Percentiles rank a stretch among this genome's conserved stretches.
Evolutionary conservation across 30 jellyfish, hydroid and myxozoan species (phyloP).

Genomic region (Cassiopea xamachana): DNA sequence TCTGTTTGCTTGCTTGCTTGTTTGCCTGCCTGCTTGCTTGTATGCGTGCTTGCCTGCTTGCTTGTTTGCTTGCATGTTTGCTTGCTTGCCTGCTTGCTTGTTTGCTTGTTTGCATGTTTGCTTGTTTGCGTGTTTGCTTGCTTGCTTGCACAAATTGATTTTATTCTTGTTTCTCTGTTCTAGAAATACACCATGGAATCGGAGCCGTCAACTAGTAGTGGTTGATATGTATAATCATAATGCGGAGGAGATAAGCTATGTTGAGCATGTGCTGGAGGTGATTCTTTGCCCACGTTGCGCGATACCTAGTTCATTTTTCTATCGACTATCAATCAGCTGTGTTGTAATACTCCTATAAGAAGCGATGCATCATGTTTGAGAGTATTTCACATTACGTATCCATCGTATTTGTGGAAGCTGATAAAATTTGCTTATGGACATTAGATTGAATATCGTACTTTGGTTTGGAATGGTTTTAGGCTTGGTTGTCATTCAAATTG

Average conservation of each 20-base stretch:
- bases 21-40: too few relatives aligned
- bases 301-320: not conserved
- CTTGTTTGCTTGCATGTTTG: too few relatives aligned
- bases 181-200: slow-evolving; percentile 67
- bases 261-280: not conserved
- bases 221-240: slow-evolving; percentile 6
- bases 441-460: not conserved
- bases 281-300: not conserved
- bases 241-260: not conserved
- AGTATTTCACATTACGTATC: not conserved
- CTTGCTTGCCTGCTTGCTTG: too few relatives aligned
- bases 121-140: not conserved
- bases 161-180: not conserved
- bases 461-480: not conserved
- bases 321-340: not conserved
- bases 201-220: slow-evolving; percentile 97
- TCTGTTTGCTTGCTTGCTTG: too few relatives aligned
- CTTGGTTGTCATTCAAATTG: not conserved
- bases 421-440: not conserved
- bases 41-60: too few relatives aligned
- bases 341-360: slow-evolving; percentile 14
- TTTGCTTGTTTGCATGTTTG: too few relatives aligned
- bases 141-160: not conserved
- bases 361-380: not conserved
- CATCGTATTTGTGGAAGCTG: not conserved